Percentiles rank a stretch among this genome's conserved stretches.
phyloP scores from a whole-genome alignment of 1,140 invertebrate species.

The Drosophila sproati region DNA sequence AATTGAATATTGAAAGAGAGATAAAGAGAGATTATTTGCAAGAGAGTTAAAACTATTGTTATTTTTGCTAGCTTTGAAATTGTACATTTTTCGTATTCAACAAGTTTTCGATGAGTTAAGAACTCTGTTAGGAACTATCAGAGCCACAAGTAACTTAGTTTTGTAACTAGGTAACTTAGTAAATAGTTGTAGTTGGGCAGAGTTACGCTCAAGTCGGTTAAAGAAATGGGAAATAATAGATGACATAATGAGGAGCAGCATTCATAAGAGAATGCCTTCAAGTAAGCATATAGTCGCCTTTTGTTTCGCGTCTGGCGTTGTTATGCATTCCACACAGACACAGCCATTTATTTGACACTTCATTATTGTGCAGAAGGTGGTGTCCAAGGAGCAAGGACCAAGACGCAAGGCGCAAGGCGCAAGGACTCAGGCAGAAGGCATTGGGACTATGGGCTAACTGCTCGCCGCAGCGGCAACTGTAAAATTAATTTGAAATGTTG shows the following conservation, averaged over 20 bases:
- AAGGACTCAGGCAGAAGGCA: constrained; percentile 21
- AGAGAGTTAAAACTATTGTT: too few relatives aligned
- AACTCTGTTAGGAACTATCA: not conserved
- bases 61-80: too few relatives aligned
- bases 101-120: not conserved
- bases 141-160: not conserved
- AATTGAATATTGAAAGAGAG: too few relatives aligned
- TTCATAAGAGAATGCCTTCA: constrained; percentile 51
- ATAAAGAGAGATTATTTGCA: too few relatives aligned
- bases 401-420: constrained; percentile 22
- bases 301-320: constrained; percentile 26
- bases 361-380: constrained; percentile 68
- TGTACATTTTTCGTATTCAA: not conserved
- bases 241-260: constrained; percentile 59
- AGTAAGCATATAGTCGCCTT: not conserved
- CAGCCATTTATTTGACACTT: constrained; percentile 77
- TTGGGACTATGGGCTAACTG: constrained; percentile 29
- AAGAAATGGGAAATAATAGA: constrained; percentile 52
- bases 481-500: constrained; percentile 79
- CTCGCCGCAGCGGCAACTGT: constrained; percentile 52
- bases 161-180: not conserved
- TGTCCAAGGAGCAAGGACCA: constrained; percentile 4
- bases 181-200: not conserved
- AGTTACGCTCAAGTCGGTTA: constrained; percentile 5
- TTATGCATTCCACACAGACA: constrained; percentile 31